These are phyloP conservation scores for Lichenostomus cassidix DNA, from an alignment of 2,113 vertebrate species.

Conservation along the genomic window DNA sequence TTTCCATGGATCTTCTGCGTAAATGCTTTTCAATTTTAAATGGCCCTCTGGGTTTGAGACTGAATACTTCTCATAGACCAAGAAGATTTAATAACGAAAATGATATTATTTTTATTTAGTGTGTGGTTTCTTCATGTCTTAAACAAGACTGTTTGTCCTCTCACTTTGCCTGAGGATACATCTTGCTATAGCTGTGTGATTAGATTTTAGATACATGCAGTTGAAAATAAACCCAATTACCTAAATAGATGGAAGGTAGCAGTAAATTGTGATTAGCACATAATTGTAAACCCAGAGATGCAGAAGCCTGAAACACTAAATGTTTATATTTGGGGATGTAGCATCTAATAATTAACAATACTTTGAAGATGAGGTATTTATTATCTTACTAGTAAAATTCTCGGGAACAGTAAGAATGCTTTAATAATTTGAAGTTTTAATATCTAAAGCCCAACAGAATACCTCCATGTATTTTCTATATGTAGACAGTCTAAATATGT, in stretches of 20 bases:
- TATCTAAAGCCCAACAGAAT: background rate
- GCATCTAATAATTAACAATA: background rate
- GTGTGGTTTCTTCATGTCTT: slow-evolving; percentile 34
- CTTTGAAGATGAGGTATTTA: background rate
- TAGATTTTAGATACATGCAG: slow-evolving; percentile 46
- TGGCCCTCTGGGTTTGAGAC: slow-evolving; percentile 25
- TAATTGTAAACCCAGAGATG: slow-evolving; percentile 10
- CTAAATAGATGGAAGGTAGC: slow-evolving; percentile 19
- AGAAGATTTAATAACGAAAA: slow-evolving; percentile 50
- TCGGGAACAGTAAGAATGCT: background rate
- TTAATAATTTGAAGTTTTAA: background rate
- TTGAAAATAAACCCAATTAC: slow-evolving; percentile 49
- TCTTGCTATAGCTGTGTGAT: slow-evolving; percentile 34
- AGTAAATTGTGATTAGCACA: slow-evolving; percentile 40
- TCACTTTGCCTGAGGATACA: slow-evolving; percentile 42
- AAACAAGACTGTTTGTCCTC: slow-evolving; percentile 38
- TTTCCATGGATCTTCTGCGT: background rate
- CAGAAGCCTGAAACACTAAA: background rate
- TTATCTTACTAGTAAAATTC: background rate
- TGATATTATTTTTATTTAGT: slow-evolving; percentile 51
- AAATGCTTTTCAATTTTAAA: slow-evolving; percentile 41
- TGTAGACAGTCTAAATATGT: background rate
- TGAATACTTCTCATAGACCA: slow-evolving; percentile 17
- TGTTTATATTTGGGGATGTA: slow-evolving; percentile 11
- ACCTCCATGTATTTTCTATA: background rate